phyloP scores from a whole-genome alignment of 2,113 vertebrate genomes.

The Seriola rivoliana region DNA sequence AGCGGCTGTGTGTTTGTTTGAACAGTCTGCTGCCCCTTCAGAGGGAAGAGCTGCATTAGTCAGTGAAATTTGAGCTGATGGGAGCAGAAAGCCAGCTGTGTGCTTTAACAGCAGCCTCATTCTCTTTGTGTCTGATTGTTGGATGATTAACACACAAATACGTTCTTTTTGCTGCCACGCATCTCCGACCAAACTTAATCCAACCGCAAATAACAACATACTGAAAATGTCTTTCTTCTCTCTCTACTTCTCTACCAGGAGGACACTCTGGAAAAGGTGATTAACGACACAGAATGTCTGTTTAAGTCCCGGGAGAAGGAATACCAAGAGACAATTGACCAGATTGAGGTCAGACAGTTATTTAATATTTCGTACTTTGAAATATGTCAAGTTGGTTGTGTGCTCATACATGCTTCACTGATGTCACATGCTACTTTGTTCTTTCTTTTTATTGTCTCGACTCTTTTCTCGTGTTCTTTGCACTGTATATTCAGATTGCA shows the following conservation, averaged over 20 bases:
- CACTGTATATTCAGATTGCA: not conserved
- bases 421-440: not conserved
- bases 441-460: not conserved
- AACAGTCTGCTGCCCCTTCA: conserved; percentile 14
- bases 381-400: not conserved
- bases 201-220: not conserved
- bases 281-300: conserved; percentile 95
- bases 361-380: not conserved
- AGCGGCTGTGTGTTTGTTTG: conserved; percentile 11
- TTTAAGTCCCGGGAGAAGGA: conserved; percentile 98
- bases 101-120: conserved; percentile 17
- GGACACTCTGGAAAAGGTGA: conserved; percentile 96
- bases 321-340: conserved; percentile 98
- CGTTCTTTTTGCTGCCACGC: conserved; percentile 1
- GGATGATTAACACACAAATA: conserved; percentile 8
- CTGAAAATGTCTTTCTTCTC: not conserved
- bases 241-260: conserved; percentile 85
- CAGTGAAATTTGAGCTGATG: conserved; percentile 61
- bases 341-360: conserved; percentile 91
- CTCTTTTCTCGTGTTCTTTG: not conserved
- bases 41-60: conserved; percentile 32
- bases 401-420: not conserved
- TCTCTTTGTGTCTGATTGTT: conserved; percentile 19
- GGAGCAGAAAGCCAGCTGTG: conserved; percentile 22
- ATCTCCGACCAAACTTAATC: not conserved